These are phyloP conservation scores for Sarcophaga peregrina DNA, from an alignment of 1,140 invertebrate species.

Conservation along the genomic window DNA sequence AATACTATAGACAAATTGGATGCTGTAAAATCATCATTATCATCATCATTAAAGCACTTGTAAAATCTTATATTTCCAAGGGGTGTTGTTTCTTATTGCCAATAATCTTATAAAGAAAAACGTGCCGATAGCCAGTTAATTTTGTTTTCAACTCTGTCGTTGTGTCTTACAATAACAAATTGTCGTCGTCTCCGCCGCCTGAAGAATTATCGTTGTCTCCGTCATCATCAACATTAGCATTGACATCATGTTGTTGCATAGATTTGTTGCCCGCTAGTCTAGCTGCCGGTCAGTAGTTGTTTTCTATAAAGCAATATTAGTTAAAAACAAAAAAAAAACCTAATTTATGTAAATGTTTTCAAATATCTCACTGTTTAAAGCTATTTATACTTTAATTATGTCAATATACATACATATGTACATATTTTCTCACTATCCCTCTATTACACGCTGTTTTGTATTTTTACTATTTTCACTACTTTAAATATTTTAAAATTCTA, in stretches of 20 bases:
- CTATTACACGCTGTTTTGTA: not conserved
- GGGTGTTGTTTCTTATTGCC: not conserved
- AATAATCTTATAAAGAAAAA: too few species aligned
- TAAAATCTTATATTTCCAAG: not conserved
- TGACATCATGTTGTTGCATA: conserved; percentile 34
- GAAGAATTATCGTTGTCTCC: not conserved
- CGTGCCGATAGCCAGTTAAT: not conserved
- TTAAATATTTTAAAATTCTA: not conserved
- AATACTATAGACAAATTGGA: not conserved
- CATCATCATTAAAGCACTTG: not conserved
- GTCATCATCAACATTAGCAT: conserved; percentile 17
- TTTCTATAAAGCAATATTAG: not conserved
- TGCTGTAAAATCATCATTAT: not conserved
- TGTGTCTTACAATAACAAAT: conserved; percentile 1
- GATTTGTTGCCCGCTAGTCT: conserved; percentile 34
- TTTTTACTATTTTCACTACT: not conserved
- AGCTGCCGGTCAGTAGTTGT: conserved; percentile 30
- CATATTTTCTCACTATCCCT: not conserved
- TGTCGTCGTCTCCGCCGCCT: conserved; percentile 26
- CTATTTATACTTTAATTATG: not conserved
- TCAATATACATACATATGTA: not conserved
- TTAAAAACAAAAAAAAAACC: not conserved
- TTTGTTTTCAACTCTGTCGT: conserved; percentile 10
- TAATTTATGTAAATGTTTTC: not conserved
- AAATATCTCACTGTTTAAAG: not conserved